These are phyloP conservation scores for Cydia amplana DNA, from an alignment of 1,140 invertebrate genomes.

Conservation along the genomic window DNA sequence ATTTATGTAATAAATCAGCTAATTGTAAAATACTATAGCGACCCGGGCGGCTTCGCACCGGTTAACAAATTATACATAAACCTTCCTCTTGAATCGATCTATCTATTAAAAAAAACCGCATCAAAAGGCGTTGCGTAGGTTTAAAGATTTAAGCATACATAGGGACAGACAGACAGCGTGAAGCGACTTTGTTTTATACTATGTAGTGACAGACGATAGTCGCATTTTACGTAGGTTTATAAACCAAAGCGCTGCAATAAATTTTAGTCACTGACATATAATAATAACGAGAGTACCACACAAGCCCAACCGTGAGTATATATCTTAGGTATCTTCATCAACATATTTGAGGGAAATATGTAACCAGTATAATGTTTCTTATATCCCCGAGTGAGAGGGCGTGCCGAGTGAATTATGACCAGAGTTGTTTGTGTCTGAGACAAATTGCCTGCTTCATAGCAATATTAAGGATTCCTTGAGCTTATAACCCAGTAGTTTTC, in stretches of 20 bases:
- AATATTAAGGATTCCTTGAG: conserved; percentile 30
- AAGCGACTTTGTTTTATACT: too few relatives aligned
- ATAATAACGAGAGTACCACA: background rate
- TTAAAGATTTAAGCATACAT: too few relatives aligned
- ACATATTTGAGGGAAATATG: conserved; percentile 35
- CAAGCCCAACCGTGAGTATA: background rate
- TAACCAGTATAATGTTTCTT: conserved; percentile 34
- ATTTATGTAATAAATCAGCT: too few relatives aligned
- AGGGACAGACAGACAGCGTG: too few relatives aligned
- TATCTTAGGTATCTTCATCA: conserved; percentile 19
- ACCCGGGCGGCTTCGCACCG: too few relatives aligned
- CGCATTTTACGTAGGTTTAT: too few relatives aligned
- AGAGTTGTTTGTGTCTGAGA: conserved; percentile 37
- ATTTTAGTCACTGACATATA: background rate
- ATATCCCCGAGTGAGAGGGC: conserved; percentile 35
- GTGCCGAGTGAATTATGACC: conserved; percentile 36
- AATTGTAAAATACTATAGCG: too few relatives aligned
- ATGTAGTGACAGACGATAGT: too few relatives aligned
- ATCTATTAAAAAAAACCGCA: too few relatives aligned
- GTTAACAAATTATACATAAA: too few relatives aligned
- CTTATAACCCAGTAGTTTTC: conserved; percentile 26
- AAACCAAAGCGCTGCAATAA: background rate
- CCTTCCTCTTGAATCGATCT: too few relatives aligned
- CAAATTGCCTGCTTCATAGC: conserved; percentile 30
- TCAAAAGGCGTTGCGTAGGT: too few relatives aligned